phyloP scores from a whole-genome alignment of 92 coral and sea anemone species.

The Isaurus tuberculatus region DNA sequence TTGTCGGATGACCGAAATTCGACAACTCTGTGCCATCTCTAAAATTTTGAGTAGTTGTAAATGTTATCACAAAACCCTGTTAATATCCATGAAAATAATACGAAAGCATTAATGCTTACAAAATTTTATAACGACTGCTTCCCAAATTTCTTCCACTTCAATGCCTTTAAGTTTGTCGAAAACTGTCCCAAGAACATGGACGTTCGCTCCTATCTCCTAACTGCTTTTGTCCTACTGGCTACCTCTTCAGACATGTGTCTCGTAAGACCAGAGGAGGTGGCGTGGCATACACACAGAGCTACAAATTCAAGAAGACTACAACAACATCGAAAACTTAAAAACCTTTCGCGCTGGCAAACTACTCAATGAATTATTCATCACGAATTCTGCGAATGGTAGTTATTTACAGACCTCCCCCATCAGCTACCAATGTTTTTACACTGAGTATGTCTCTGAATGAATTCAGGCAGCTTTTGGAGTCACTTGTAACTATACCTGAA shows the following conservation, averaged over 20 bases:
- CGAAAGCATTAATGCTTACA: no score
- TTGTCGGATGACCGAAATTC: no score
- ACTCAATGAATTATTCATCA: constrained; percentile 46
- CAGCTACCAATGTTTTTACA: constrained; percentile 34
- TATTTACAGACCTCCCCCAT: constrained; percentile 54
- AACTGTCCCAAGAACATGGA: no score
- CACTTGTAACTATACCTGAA: constrained; percentile 20
- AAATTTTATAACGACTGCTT: no score
- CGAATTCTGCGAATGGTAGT: constrained; percentile 47
- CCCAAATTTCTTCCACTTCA: no score
- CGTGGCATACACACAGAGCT: constrained; percentile 44
- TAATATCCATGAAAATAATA: no score
- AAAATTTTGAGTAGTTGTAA: no score
- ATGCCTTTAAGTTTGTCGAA: no score
- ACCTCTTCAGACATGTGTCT: constrained; percentile 43
- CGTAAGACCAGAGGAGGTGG: constrained; percentile 41
- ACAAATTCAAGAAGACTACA: constrained; percentile 43
- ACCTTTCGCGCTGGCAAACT: constrained; percentile 39
- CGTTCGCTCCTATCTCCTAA: no score
- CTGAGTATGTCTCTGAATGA: constrained; percentile 27
- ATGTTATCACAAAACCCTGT: no score
- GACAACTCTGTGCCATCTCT: no score
- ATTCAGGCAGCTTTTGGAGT: constrained; percentile 49
- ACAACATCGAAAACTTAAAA: constrained; percentile 8
- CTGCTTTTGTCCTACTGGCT: constrained; percentile 33